Evolutionary conservation across 2,113 vertebrate species (phyloP).

Genomic region (Cynopterus brachyotis): DNA sequence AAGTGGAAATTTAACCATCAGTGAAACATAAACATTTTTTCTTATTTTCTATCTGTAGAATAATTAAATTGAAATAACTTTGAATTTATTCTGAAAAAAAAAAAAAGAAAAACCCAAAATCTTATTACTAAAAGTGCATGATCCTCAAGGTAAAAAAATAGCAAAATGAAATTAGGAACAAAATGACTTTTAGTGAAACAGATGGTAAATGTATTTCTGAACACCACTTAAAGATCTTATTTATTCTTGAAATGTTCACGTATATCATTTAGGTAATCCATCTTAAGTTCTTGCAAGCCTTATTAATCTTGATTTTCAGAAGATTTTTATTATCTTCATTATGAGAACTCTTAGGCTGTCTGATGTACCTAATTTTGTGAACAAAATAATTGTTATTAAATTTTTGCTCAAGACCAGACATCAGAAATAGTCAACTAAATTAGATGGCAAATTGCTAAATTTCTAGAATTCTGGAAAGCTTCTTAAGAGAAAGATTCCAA

Average conservation of each 20-base stretch:
- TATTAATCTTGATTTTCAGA: slow-evolving; percentile 21
- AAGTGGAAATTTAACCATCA: background rate
- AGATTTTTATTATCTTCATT: background rate
- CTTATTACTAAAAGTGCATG: background rate
- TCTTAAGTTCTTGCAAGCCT: background rate
- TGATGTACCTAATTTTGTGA: background rate
- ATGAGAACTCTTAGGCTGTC: background rate
- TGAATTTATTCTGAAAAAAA: slow-evolving; percentile 16
- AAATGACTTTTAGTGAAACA: slow-evolving; percentile 13
- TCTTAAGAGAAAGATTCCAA: background rate
- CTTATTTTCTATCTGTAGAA: background rate
- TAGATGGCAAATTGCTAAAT: background rate
- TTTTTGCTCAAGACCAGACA: background rate
- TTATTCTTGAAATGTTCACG: slow-evolving; percentile 6
- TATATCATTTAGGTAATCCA: slow-evolving; percentile 1
- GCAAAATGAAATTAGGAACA: slow-evolving; percentile 33
- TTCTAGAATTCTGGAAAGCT: background rate
- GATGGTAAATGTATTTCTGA: slow-evolving; percentile 31
- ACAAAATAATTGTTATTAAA: background rate
- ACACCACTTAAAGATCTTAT: background rate
- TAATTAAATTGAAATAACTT: slow-evolving; percentile 15
- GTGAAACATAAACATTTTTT: background rate
- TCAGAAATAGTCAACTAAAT: slow-evolving; percentile 10
- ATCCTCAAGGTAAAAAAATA: background rate
- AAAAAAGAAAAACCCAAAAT: too few relatives aligned